These are phyloP conservation scores for Lerema accius DNA, from an alignment of 1,140 invertebrate genomes.

Conservation along the genomic window DNA sequence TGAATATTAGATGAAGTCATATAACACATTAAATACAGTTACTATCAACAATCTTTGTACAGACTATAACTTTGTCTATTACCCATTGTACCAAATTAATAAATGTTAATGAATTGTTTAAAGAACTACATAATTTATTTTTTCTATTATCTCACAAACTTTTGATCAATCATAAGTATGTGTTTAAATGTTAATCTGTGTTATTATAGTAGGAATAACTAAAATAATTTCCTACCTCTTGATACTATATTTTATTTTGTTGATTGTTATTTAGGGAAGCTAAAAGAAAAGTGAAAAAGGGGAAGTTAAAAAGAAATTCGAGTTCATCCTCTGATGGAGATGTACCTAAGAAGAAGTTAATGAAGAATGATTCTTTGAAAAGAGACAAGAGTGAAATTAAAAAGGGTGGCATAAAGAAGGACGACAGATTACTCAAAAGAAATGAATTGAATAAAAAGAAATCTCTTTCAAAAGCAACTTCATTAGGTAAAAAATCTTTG, in stretches of 20 bases:
- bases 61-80: no score
- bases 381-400: conserved; percentile 76
- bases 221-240: no score
- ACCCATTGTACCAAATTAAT: no score
- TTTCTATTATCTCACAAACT: no score
- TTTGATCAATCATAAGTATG: no score
- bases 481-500: conserved; percentile 74
- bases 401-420: conserved; percentile 70
- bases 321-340: conserved; percentile 81
- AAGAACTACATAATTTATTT: no score
- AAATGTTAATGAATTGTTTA: no score
- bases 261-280: conserved; percentile 63
- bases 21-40: no score
- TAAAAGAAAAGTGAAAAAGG: conserved; percentile 73
- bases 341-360: conserved; percentile 75
- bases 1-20: no score
- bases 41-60: no score
- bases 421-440: conserved; percentile 73
- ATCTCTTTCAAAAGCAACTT: conserved; percentile 54
- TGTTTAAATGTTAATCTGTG: no score
- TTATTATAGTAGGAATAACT: no score
- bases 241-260: conserved; percentile 1
- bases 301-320: conserved; percentile 80
- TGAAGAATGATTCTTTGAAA: conserved; percentile 71
- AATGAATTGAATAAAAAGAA: conserved; percentile 72